Evolutionary conservation across 2,113 vertebrate genomes (phyloP).

Genomic region (Chionodraco myersi): DNA sequence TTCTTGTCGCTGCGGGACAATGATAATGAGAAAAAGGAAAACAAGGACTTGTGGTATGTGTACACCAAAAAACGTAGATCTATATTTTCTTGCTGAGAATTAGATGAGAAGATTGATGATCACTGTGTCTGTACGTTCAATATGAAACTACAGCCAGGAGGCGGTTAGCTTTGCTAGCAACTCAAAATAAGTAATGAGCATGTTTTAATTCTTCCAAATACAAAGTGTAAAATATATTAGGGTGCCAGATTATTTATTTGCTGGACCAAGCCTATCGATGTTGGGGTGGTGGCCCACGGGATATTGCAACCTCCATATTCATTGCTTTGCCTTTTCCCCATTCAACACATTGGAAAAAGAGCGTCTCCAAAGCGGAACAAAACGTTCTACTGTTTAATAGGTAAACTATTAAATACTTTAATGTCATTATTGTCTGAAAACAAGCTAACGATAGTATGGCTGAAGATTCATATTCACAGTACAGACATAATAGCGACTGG

Average conservation of each 20-base stretch:
- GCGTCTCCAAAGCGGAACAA: too few species aligned
- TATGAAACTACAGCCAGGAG: not conserved
- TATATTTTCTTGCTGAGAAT: not conserved
- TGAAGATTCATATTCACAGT: not conserved
- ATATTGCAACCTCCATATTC: too few species aligned
- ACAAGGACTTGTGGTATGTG: constrained; percentile 69
- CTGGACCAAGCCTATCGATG: too few species aligned
- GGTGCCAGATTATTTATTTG: too few species aligned
- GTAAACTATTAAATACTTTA: too few species aligned
- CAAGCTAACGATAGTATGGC: not conserved
- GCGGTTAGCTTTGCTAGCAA: not conserved
- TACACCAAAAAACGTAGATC: constrained; percentile 58
- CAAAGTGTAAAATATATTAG: not conserved
- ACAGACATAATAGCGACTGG: not conserved
- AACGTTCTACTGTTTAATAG: too few species aligned
- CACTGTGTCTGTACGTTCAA: not conserved
- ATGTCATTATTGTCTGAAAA: too few species aligned
- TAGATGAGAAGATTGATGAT: not conserved
- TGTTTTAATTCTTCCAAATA: not conserved
- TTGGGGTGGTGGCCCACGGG: too few species aligned
- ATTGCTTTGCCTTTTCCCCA: too few species aligned
- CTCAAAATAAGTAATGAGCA: not conserved
- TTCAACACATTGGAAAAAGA: too few species aligned
- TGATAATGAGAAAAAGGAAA: constrained; percentile 16
- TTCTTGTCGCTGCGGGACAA: constrained; percentile 17